Evolutionary conservation across 2,888 invertebrate genomes (phyloP).

Genomic region (Apocheima hispidaria): DNA sequence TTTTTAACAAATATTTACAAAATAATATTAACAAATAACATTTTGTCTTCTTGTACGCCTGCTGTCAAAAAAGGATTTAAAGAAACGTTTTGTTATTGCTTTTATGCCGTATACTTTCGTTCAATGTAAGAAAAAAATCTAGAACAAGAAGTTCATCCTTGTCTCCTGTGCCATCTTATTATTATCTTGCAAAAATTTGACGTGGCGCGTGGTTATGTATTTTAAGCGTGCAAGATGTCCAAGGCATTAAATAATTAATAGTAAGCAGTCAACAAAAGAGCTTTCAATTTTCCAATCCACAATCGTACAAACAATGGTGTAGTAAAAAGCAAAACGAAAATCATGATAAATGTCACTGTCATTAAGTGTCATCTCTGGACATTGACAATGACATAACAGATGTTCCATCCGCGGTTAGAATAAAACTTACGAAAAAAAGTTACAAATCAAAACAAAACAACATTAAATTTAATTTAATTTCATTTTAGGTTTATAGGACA

Average conservation of each 20-base stretch:
- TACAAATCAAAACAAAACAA: neutral
- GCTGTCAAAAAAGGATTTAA: slow-evolving; percentile 77
- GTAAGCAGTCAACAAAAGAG: neutral
- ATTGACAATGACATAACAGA: neutral
- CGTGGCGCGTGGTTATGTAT: no score
- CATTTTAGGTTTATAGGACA: neutral
- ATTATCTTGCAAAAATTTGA: no score
- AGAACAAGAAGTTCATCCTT: no score
- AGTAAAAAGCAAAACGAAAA: neutral
- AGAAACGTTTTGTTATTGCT: slow-evolving; percentile 67
- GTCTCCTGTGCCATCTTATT: no score
- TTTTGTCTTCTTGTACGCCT: slow-evolving; percentile 72
- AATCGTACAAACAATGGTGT: neutral
- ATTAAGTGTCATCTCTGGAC: neutral
- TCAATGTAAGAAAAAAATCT: no score
- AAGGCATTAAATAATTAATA: neutral
- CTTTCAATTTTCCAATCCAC: neutral
- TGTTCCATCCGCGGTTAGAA: neutral
- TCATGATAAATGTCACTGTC: neutral
- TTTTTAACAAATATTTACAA: slow-evolving; percentile 79
- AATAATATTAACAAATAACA: slow-evolving; percentile 82
- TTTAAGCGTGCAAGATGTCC: neutral
- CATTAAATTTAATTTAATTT: no score
- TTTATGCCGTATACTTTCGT: neutral
- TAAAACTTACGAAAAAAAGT: neutral